These are phyloP conservation scores for Zosterops pallidus DNA, from an alignment of 2,113 vertebrate genomes.

Conservation along the genomic window DNA sequence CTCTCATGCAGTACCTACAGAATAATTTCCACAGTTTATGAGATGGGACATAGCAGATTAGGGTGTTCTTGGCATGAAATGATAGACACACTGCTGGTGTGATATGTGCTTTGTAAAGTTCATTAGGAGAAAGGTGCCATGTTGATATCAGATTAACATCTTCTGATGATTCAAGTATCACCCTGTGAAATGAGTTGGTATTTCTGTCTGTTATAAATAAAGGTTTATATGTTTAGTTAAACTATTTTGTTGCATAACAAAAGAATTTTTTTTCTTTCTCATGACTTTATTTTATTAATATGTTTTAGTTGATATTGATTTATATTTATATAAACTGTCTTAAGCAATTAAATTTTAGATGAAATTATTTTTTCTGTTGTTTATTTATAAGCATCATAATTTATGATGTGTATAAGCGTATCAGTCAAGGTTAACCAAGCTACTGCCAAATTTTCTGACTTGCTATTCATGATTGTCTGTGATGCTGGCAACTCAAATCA, in stretches of 20 bases:
- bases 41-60: neutral
- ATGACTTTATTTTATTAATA: neutral
- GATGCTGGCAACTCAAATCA: neutral
- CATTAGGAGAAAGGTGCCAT: neutral
- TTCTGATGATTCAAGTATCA: neutral
- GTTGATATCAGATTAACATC: conserved; percentile 5
- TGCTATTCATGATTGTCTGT: neutral
- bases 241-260: neutral
- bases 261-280: neutral
- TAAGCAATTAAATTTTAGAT: neutral
- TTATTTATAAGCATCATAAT: neutral
- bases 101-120: neutral
- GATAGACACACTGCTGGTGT: neutral
- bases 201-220: conserved; percentile 37
- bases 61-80: neutral
- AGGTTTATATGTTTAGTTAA: neutral
- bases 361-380: neutral
- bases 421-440: neutral
- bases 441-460: conserved; percentile 4
- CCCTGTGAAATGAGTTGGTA: neutral
- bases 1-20: neutral
- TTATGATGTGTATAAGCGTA: neutral
- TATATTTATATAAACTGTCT: neutral
- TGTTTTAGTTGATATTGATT: neutral
- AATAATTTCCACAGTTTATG: neutral